A percentile compares a stretch with the other conserved stretches of the same genome.
Evolutionary conservation across 2,113 vertebrate genomes (phyloP).

Genomic region (Apteryx mantelli): DNA sequence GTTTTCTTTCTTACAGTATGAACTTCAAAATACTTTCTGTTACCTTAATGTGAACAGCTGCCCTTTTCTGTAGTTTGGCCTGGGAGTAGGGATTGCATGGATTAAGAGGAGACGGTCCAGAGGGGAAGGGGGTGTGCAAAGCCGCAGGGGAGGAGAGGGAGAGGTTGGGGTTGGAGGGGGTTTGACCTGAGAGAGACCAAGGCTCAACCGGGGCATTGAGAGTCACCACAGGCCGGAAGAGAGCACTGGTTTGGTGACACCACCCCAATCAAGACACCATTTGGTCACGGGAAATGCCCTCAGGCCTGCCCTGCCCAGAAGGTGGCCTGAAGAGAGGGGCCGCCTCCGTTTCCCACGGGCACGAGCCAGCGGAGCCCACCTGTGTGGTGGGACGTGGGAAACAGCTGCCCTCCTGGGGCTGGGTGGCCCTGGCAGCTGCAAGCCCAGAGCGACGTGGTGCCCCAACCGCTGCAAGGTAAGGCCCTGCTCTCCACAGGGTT

Average conservation of each 20-base stretch:
- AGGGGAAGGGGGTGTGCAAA: not conserved
- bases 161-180: not conserved
- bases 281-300: not conserved
- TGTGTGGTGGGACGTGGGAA: too few species aligned
- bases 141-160: not conserved
- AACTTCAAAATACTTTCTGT: not conserved
- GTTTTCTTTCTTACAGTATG: not conserved
- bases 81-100: not conserved
- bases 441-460: too few species aligned
- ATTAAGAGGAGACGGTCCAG: not conserved
- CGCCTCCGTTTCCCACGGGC: too few species aligned
- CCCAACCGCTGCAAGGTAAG: not conserved
- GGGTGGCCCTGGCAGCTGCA: too few species aligned
- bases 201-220: not conserved
- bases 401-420: too few species aligned
- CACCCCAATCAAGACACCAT: not conserved
- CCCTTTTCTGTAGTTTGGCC: not conserved
- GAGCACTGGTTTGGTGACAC: not conserved
- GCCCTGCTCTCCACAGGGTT: not conserved
- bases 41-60: not conserved
- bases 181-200: not conserved
- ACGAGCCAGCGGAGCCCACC: too few species aligned
- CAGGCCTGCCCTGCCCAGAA: not conserved
- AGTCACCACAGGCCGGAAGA: not conserved
- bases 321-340: too few species aligned